These are phyloP conservation scores for Craterocephalus amniculus DNA, from an alignment of 2,797 vertebrate species.

Conservation along the genomic window DNA sequence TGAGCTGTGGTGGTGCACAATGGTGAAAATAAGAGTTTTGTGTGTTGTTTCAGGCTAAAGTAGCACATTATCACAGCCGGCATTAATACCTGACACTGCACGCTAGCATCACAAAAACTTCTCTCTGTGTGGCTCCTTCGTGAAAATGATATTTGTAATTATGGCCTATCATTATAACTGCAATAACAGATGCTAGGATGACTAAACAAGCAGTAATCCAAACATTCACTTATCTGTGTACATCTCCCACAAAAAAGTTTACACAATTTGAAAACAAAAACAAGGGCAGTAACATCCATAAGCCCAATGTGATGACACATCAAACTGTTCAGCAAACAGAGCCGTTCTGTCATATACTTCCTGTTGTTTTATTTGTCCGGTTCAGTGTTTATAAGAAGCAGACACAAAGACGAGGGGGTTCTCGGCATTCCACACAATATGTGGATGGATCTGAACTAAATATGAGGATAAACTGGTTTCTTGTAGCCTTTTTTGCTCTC, in stretches of 20 bases:
- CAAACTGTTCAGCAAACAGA: constrained; percentile 78
- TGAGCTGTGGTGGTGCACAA: constrained; percentile 39
- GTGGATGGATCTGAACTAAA: constrained; percentile 22
- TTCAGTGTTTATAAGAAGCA: constrained; percentile 70
- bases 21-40: constrained; percentile 12
- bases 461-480: constrained; percentile 1
- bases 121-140: constrained; percentile 16
- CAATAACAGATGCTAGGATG: constrained; percentile 78
- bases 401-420: constrained; percentile 68
- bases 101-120: constrained; percentile 12
- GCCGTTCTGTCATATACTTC: constrained; percentile 78
- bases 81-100: constrained; percentile 9
- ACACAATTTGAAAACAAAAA: constrained; percentile 84
- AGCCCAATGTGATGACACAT: constrained; percentile 79
- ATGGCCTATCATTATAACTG: constrained; percentile 76
- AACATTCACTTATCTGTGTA: constrained; percentile 84
- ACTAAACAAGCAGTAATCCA: constrained; percentile 82
- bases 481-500: background rate
- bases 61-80: constrained; percentile 13
- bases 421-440: constrained; percentile 42
- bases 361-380: constrained; percentile 78
- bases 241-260: constrained; percentile 80
- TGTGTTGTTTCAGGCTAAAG: constrained; percentile 18
- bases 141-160: constrained; percentile 75
- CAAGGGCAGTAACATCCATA: constrained; percentile 75